Conservation (phyloP, 1,140 invertebrate genomes). For the Riptortus pedestris region DNA sequence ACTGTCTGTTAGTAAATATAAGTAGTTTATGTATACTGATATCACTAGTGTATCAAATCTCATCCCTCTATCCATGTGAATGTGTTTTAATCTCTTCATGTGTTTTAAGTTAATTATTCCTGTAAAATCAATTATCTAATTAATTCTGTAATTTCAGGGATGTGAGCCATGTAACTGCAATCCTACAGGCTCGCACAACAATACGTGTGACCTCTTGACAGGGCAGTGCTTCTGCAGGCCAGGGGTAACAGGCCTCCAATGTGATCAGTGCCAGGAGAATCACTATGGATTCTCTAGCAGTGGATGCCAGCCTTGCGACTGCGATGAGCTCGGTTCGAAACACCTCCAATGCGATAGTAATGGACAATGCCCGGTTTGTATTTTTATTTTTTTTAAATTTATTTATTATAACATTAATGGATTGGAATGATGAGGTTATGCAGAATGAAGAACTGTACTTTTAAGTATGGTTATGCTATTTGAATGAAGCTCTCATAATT, state of each 20-base stretch:
- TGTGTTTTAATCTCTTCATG: no score
- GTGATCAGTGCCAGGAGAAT: slow-evolving; percentile 71
- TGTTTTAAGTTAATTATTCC: no score
- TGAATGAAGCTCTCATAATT: no score
- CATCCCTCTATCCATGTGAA: no score
- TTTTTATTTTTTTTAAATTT: slow-evolving; percentile 4
- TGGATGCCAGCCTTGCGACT: slow-evolving; percentile 77
- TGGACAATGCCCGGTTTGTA: slow-evolving; percentile 69
- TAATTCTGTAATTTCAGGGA: slow-evolving; percentile 53
- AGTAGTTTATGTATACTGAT: no score
- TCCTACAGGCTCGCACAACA: slow-evolving; percentile 69
- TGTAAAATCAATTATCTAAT: no score
- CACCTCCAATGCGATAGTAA: slow-evolving; percentile 68
- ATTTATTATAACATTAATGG: neutral
- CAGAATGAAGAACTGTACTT: no score
- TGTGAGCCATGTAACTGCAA: slow-evolving; percentile 81
- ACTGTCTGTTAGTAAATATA: no score
- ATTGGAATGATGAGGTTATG: no score
- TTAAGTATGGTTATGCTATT: no score
- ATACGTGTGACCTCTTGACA: slow-evolving; percentile 64
- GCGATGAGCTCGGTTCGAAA: slow-evolving; percentile 76
- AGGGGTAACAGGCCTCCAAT: slow-evolving; percentile 71
- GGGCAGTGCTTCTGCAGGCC: slow-evolving; percentile 79
- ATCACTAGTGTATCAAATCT: no score
- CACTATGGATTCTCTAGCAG: slow-evolving; percentile 82